These are phyloP conservation scores for Lepidochrysops patricia DNA, from an alignment of 2,888 invertebrate species.

Conservation along the genomic window DNA sequence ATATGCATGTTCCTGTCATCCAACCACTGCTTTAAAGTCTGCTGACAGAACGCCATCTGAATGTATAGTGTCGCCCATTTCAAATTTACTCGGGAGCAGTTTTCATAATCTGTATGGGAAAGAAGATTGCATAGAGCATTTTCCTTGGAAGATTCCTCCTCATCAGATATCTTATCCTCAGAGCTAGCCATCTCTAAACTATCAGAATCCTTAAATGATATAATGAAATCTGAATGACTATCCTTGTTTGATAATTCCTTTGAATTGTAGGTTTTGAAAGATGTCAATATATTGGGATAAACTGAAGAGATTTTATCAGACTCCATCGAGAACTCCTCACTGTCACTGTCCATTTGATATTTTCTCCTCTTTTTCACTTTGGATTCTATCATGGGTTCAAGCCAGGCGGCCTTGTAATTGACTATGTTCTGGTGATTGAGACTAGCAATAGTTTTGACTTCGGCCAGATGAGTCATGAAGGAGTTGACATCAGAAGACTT, in stretches of 20 bases:
- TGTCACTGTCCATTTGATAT: slow-evolving; percentile 53
- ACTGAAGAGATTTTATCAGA: slow-evolving; percentile 45
- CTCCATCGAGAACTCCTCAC: slow-evolving; percentile 44
- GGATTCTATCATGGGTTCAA: slow-evolving; percentile 78
- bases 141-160: slow-evolving; percentile 39
- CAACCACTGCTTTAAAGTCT: slow-evolving; percentile 84
- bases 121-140: slow-evolving; percentile 53
- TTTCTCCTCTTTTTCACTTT: slow-evolving; percentile 50
- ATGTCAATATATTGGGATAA: slow-evolving; percentile 55
- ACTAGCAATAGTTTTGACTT: slow-evolving; percentile 87
- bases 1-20: slow-evolving; percentile 74
- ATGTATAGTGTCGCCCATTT: slow-evolving; percentile 84
- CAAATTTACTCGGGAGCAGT: slow-evolving; percentile 62
- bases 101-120: slow-evolving; percentile 44
- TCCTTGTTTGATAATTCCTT: slow-evolving; percentile 50
- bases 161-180: slow-evolving; percentile 43
- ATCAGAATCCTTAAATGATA: slow-evolving; percentile 55
- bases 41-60: slow-evolving; percentile 87
- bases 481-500: slow-evolving; percentile 77
- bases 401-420: slow-evolving; percentile 88
- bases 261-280: slow-evolving; percentile 66
- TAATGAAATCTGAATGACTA: slow-evolving; percentile 56
- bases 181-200: slow-evolving; percentile 43
- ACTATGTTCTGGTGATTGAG: slow-evolving; percentile 87
- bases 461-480: slow-evolving; percentile 79